Conservation (phyloP, 2,888 invertebrate genomes). For the Drosophila engyochracea region DNA sequence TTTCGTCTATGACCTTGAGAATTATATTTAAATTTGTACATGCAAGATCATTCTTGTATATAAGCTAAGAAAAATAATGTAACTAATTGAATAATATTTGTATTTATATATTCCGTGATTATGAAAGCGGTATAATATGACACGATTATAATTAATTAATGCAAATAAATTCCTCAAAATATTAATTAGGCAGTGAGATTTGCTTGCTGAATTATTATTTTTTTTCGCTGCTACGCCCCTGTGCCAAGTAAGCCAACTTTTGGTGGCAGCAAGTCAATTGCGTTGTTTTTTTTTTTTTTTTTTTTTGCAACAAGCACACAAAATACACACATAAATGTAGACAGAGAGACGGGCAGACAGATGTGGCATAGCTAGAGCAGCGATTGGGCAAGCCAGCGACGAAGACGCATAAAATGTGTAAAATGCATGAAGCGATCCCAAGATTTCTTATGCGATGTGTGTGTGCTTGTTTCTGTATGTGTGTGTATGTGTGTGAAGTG, state of each 20-base stretch:
- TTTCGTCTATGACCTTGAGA: background rate
- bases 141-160: background rate
- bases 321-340: conserved; percentile 21
- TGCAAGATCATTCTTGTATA: background rate
- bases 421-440: conserved; percentile 69
- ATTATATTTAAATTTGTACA: background rate
- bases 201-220: background rate
- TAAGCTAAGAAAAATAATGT: background rate
- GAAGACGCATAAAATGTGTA: conserved; percentile 50
- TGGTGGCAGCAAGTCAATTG: conserved; percentile 48
- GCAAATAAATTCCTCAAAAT: background rate
- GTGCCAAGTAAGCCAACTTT: conserved; percentile 35
- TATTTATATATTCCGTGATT: background rate
- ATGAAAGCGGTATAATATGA: background rate
- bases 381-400: conserved; percentile 68
- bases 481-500: conserved; percentile 29
- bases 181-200: background rate
- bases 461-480: conserved; percentile 16
- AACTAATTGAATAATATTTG: background rate
- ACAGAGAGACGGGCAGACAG: background rate
- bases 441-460: conserved; percentile 42
- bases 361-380: conserved; percentile 47
- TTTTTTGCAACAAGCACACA: conserved; percentile 52
- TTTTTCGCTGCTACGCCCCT: conserved; percentile 31
- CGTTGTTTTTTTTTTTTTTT: conserved; percentile 33